Base-by-base conservation (phyloP, 2,797 vertebrate species). In the Myoxocephalus aenaeus region DNA sequence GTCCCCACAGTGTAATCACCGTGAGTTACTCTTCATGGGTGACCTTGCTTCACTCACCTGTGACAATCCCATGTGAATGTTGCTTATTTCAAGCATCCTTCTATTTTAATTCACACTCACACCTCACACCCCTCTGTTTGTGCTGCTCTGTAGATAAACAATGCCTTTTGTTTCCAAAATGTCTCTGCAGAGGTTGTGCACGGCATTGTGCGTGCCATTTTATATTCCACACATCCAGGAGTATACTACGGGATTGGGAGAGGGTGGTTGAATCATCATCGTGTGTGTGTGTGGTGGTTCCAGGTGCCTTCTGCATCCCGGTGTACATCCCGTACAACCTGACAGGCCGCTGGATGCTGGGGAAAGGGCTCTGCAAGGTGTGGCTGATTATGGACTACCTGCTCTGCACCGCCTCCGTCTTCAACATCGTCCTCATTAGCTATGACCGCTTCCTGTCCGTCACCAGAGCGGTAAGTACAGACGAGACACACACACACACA, bases 401-500 rank as follows among this genome's bases (percentile, higher is more conserved):
- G 65, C 90, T 98, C 79, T 98, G 96, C 89, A 94, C 96, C 0
- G 95, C 97, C 51, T 98, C 97, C 5, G 96, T 96, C 42, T 97
- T 97, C 93, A 98, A 96, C 90, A 96, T 98, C 32, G 97, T 97
- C 77, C 96, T 99, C 81, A 98, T 97, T 90, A 98, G 96, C 92
- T 97, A 97, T 13, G 97, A 97, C 88, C 95, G 96, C 72, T 98
- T 97, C 81, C 94, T 97, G 71, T 98, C 96, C 36, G 96, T 97
- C 86, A 97, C 96, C 3, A 92, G 96, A 85, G 96, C 96, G 65
- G 97, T 97, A 92, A 96, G 97, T 97, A 92, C 15, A 68, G 46
- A 59, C 59, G 40, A 46, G 68, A 18, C 48, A 46, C 70, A 50
- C 61, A 44, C 51, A 61, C 51, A 61, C 66, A 57, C 73, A 51